These are phyloP conservation scores for Pterophyllum scalare DNA, from an alignment of 2,113 vertebrate species.

Conservation along the genomic window DNA sequence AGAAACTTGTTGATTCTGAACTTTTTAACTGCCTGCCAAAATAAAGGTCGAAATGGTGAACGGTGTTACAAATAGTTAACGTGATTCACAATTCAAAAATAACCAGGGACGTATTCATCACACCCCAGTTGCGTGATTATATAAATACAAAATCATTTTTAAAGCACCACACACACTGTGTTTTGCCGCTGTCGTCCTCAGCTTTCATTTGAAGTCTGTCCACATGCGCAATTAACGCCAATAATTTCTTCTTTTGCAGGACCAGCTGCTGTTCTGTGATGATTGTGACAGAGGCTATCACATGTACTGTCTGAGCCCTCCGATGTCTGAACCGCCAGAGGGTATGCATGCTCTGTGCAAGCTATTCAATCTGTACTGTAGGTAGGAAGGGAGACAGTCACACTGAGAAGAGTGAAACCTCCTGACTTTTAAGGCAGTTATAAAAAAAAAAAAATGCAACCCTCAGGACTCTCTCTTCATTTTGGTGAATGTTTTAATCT, in stretches of 20 bases:
- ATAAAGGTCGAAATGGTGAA: neutral
- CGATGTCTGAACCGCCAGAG: constrained; percentile 95
- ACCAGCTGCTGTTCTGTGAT: constrained; percentile 94
- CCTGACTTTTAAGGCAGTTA: neutral
- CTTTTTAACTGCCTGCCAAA: neutral
- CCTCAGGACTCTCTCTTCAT: neutral
- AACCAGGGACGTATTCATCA: neutral
- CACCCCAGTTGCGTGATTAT: neutral
- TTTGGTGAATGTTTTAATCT: neutral
- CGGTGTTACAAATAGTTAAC: neutral
- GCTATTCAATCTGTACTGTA: neutral
- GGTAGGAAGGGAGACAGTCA: constrained; percentile 18
- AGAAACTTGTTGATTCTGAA: neutral
- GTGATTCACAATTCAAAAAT: neutral
- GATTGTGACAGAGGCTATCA: constrained; percentile 95
- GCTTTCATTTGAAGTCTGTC: constrained; percentile 23
- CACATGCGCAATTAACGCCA: neutral
- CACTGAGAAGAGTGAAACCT: neutral
- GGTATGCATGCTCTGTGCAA: constrained; percentile 75
- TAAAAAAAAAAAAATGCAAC: neutral
- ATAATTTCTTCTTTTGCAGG: constrained; percentile 75
- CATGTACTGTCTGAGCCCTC: constrained; percentile 95
- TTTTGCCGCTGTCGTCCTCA: neutral
- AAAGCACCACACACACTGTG: neutral
- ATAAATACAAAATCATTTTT: constrained; percentile 1